Conservation (phyloP, 1,140 invertebrate genomes). For the Formica exsecta region DNA sequence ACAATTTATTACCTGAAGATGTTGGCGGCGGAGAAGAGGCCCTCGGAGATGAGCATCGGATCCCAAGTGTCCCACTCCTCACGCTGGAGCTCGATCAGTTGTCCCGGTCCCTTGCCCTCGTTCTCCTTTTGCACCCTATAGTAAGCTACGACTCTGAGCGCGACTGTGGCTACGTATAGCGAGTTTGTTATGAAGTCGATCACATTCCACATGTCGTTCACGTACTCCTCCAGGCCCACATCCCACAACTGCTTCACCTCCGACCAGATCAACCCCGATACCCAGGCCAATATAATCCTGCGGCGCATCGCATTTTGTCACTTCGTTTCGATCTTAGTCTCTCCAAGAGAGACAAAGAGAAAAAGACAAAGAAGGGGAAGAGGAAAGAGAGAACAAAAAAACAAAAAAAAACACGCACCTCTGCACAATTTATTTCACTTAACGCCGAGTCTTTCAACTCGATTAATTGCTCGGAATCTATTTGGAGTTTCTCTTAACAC, state of each 20-base stretch:
- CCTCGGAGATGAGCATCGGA: conserved; percentile 98
- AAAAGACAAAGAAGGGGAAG: too few species aligned
- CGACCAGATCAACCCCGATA: conserved; percentile 97
- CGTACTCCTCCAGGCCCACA: conserved; percentile 97
- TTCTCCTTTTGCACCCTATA: conserved; percentile 89
- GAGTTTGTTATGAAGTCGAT: conserved; percentile 99
- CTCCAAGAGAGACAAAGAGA: neutral
- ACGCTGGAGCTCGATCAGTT: conserved; percentile 88
- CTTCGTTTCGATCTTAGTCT: neutral
- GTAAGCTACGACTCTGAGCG: conserved; percentile 96
- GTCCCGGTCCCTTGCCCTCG: conserved; percentile 86
- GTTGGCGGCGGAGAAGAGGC: conserved; percentile 98
- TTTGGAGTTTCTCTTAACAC: neutral
- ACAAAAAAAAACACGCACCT: neutral
- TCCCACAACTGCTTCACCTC: conserved; percentile 99
- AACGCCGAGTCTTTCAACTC: neutral
- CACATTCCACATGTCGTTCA: conserved; percentile 99
- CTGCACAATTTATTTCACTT: conserved; percentile 16
- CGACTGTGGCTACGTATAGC: conserved; percentile 98
- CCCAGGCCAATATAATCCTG: conserved; percentile 85
- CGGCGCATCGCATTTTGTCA: neutral
- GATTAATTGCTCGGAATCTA: neutral
- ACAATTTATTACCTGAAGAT: conserved; percentile 91
- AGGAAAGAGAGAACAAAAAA: too few species aligned
- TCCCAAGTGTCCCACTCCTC: conserved; percentile 98